Conservation (phyloP, 2,797 vertebrate genomes). For the Macrochelys suwanniensis region DNA sequence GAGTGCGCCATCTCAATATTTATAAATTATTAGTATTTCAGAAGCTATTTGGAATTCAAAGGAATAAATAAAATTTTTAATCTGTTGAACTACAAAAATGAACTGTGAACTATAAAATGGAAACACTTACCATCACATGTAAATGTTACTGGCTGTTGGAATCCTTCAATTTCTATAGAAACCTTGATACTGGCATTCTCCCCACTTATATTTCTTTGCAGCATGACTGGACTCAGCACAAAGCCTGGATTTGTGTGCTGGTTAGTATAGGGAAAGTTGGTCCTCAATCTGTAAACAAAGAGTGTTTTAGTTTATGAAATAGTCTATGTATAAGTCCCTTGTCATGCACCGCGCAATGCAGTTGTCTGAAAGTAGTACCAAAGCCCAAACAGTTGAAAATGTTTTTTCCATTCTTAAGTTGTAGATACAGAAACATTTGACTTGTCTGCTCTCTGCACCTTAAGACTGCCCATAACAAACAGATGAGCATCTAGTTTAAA, state of each 20-base stretch:
- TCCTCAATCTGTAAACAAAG: constrained; percentile 87
- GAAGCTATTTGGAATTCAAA: not conserved
- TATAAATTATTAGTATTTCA: not conserved
- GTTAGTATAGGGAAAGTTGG: constrained; percentile 85
- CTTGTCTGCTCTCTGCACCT: constrained; percentile 11
- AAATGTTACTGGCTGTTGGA: constrained; percentile 96
- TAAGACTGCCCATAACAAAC: not conserved
- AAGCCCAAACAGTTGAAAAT: constrained; percentile 33
- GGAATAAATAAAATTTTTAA: not conserved
- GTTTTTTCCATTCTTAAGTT: constrained; percentile 1
- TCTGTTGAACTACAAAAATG: not conserved
- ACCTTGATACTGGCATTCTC: constrained; percentile 94
- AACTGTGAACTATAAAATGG: not conserved
- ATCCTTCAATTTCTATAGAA: constrained; percentile 96
- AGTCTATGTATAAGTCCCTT: not conserved
- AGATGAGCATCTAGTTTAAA: not conserved
- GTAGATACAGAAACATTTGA: not conserved
- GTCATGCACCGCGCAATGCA: not conserved
- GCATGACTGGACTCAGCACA: constrained; percentile 92
- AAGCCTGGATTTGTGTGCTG: constrained; percentile 91
- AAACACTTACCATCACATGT: constrained; percentile 94
- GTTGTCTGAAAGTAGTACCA: constrained; percentile 34
- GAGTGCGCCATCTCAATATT: not conserved
- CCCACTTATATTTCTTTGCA: constrained; percentile 86
- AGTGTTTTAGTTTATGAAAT: constrained; percentile 56